Evolutionary conservation across 2,113 vertebrate genomes (phyloP).

Genomic region (Ptilorrhoa leucosticta): DNA sequence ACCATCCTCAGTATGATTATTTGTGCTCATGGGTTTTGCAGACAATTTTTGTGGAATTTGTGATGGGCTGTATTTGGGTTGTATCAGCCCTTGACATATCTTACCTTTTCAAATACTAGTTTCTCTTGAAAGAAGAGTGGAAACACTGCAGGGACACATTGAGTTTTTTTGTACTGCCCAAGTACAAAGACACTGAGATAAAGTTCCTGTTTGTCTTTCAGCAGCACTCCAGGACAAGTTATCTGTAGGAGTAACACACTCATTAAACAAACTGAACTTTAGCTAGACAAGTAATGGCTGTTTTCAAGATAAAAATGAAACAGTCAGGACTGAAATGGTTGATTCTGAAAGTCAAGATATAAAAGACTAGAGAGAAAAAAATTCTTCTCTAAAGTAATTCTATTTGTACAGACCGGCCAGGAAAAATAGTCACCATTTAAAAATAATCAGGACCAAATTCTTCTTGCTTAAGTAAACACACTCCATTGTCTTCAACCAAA

Average conservation of each 20-base stretch:
- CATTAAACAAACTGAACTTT: constrained; percentile 12
- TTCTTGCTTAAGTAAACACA: background rate
- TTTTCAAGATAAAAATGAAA: constrained; percentile 40
- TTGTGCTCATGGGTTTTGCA: background rate
- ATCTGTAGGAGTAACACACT: constrained; percentile 73
- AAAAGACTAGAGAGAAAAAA: background rate
- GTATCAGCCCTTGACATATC: background rate
- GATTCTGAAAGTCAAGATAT: background rate
- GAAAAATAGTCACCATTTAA: background rate
- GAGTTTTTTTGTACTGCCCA: constrained; percentile 86
- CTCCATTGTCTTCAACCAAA: background rate
- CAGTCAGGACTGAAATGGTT: background rate
- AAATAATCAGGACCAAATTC: background rate
- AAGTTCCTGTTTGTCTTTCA: constrained; percentile 79
- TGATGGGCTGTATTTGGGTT: background rate
- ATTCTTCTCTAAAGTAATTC: background rate
- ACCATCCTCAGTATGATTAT: background rate
- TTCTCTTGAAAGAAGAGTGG: constrained; percentile 85
- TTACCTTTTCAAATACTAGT: constrained; percentile 91
- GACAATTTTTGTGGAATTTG: background rate
- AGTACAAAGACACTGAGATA: constrained; percentile 88
- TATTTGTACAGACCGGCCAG: background rate
- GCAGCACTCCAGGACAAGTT: constrained; percentile 84
- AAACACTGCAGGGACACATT: constrained; percentile 79
- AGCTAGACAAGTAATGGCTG: background rate